Percentiles rank a stretch among this genome's conserved stretches.
These are phyloP conservation scores for Dreissena rostriformis DNA, from an alignment of 1,140 invertebrate species.

Conservation along the genomic window DNA sequence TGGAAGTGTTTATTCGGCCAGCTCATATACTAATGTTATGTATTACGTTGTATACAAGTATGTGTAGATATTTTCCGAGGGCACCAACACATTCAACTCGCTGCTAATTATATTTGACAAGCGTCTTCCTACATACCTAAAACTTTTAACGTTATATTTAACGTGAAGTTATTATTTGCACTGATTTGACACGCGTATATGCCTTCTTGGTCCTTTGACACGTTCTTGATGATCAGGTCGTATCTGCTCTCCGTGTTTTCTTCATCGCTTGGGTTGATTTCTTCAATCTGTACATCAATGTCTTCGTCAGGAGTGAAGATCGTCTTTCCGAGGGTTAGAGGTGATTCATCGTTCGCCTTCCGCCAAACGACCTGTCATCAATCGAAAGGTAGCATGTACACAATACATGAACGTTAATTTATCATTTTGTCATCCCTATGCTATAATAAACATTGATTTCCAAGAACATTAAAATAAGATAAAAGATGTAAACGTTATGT, in stretches of 20 bases:
- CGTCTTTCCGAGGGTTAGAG: constrained; percentile 22
- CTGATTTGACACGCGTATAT: constrained; percentile 44
- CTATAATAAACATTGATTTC: too few relatives aligned
- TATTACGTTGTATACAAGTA: too few relatives aligned
- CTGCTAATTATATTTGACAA: too few relatives aligned
- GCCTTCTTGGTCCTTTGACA: constrained; percentile 16
- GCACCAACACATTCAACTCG: too few relatives aligned
- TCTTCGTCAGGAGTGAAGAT: constrained; percentile 33
- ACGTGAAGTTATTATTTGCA: constrained; percentile 40
- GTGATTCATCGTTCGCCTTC: constrained; percentile 33
- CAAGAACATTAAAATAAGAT: background rate
- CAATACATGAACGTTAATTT: background rate
- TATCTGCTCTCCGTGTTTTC: constrained; percentile 11
- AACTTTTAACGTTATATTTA: constrained; percentile 40
- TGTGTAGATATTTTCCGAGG: too few relatives aligned
- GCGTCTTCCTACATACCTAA: constrained; percentile 14
- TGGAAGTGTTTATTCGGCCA: background rate
- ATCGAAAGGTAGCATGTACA: background rate
- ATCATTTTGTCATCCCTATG: too few relatives aligned
- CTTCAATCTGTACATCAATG: constrained; percentile 25
- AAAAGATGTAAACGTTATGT: too few relatives aligned
- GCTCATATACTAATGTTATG: too few relatives aligned
- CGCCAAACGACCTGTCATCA: constrained; percentile 34
- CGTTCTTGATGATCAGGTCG: constrained; percentile 52
- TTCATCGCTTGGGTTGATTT: background rate